Evolutionary conservation across 2,888 invertebrate genomes (phyloP).

Genomic region (Villa cingulata): DNA sequence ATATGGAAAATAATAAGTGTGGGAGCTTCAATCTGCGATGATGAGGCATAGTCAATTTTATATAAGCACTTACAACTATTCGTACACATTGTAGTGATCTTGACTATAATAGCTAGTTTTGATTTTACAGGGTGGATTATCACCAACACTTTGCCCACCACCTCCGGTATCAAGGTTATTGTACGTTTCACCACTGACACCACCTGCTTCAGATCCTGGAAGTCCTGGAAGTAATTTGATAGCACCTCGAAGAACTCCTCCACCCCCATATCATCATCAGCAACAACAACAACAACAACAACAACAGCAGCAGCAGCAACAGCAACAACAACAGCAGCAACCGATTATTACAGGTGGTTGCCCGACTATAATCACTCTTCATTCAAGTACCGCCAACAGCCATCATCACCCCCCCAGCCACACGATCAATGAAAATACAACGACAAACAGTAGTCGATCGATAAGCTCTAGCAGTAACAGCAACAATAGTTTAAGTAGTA

Average conservation of each 20-base stretch:
- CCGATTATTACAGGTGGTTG: conserved; percentile 26
- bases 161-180: conserved; percentile 48
- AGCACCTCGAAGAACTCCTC: conserved; percentile 56
- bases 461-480: conserved; percentile 16
- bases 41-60: too few species aligned
- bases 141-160: conserved; percentile 15
- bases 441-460: conserved; percentile 16
- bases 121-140: conserved; percentile 2
- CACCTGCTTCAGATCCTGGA: conserved; percentile 78
- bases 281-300: conserved; percentile 52
- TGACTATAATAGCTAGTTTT: conserved; percentile 1
- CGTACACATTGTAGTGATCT: conserved; percentile 5
- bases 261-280: conserved; percentile 53
- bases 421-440: background rate
- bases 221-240: conserved; percentile 60
- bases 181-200: conserved; percentile 75
- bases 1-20: conserved; percentile 1
- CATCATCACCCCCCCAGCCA: conserved; percentile 5
- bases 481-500: conserved; percentile 11
- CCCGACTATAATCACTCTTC: conserved; percentile 24
- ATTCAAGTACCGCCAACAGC: conserved; percentile 12
- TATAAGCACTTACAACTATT: conserved; percentile 11
- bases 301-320: conserved; percentile 36
- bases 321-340: conserved; percentile 26
- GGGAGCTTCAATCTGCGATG: conserved; percentile 1